Percentiles rank a stretch among this genome's conserved stretches.
Evolutionary conservation across 2,888 invertebrate species (phyloP).

Genomic region (Lumbricus terrestris): DNA sequence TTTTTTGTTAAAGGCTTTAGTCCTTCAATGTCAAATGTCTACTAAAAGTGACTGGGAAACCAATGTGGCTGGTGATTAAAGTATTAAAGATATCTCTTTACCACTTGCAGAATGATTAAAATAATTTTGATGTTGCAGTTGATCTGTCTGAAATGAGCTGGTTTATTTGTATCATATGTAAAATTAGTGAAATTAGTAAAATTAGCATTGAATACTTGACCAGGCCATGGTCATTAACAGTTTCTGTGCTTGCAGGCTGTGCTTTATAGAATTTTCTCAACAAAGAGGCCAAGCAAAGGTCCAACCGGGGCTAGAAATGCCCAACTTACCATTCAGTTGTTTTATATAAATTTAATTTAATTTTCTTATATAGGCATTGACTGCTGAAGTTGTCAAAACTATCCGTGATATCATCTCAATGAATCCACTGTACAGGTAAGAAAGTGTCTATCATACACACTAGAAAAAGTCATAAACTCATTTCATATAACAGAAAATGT

Average conservation of each 20-base stretch:
- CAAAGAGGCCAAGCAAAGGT: background rate
- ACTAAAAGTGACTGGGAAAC: no score
- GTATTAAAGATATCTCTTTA: no score
- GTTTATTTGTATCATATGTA: background rate
- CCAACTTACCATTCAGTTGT: background rate
- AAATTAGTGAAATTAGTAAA: no score
- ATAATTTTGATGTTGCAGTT: background rate
- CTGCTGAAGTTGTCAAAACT: slow-evolving; percentile 94
- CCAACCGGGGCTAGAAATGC: no score
- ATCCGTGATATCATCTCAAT: slow-evolving; percentile 92
- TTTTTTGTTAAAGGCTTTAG: background rate
- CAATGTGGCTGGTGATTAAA: no score
- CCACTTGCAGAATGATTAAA: background rate
- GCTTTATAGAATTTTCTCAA: background rate
- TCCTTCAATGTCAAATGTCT: no score
- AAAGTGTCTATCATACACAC: background rate
- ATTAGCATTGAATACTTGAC: background rate
- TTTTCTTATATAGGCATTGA: slow-evolving; percentile 70
- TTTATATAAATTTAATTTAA: background rate
- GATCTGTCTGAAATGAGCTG: background rate
- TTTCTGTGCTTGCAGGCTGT: background rate
- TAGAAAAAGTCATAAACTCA: background rate
- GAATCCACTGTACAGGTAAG: slow-evolving; percentile 80
- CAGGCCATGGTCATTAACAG: background rate
- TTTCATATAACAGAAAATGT: background rate